Evolutionary conservation across 1,140 invertebrate genomes (phyloP).

Genomic region (Zaprionus ornatus): DNA sequence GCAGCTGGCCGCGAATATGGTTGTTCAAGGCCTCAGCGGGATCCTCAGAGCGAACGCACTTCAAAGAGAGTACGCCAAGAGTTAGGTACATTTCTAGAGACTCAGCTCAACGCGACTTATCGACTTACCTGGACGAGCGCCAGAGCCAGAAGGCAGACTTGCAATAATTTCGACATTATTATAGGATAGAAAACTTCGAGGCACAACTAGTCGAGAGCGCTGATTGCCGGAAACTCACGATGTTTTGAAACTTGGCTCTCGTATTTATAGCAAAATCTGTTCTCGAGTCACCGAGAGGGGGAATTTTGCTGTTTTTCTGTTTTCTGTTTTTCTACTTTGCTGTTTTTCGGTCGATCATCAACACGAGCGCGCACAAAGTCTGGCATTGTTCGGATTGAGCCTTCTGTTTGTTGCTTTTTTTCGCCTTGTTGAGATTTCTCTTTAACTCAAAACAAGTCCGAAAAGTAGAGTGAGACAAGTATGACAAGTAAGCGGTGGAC

Average conservation of each 20-base stretch:
- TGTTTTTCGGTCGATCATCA: constrained; percentile 40
- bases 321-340: constrained; percentile 29
- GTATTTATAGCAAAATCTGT: constrained; percentile 57
- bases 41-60: constrained; percentile 41
- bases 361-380: constrained; percentile 49
- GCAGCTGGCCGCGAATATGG: constrained; percentile 55
- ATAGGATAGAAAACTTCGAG: constrained; percentile 14
- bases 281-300: constrained; percentile 31
- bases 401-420: constrained; percentile 45
- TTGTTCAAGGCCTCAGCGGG: constrained; percentile 48
- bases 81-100: not conserved
- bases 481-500: constrained; percentile 17
- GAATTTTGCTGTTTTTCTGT: constrained; percentile 19
- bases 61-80: constrained; percentile 18
- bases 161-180: constrained; percentile 53
- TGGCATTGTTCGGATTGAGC: constrained; percentile 51
- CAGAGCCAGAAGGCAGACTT: constrained; percentile 47
- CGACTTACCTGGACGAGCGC: constrained; percentile 51
- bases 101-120: not conserved
- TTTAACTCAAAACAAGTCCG: constrained; percentile 59
- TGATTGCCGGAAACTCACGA: constrained; percentile 52
- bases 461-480: constrained; percentile 41
- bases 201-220: constrained; percentile 31
- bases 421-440: constrained; percentile 53
- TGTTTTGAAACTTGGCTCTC: constrained; percentile 37